phyloP scores from a whole-genome alignment of 2,797 vertebrate genomes.

The Cyprinella venusta region DNA sequence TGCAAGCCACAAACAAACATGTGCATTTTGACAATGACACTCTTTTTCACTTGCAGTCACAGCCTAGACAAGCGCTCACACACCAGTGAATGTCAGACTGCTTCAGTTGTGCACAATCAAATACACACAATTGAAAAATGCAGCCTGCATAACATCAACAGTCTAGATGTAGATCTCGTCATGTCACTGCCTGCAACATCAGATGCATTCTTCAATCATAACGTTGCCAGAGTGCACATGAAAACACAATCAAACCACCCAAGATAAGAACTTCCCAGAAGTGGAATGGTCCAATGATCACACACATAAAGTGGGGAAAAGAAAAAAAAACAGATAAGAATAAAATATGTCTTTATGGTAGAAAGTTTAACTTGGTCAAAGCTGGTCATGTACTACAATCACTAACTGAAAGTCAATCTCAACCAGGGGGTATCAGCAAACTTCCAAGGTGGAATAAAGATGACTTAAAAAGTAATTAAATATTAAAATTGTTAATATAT shows the following conservation, averaged over 20 bases:
- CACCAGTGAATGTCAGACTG: slow-evolving; percentile 20
- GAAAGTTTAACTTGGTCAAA: neutral
- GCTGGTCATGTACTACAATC: neutral
- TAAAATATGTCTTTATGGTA: no score
- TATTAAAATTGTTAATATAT: neutral
- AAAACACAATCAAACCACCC: slow-evolving; percentile 39
- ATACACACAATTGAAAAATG: slow-evolving; percentile 14
- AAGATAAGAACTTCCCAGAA: slow-evolving; percentile 31
- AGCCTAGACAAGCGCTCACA: slow-evolving; percentile 10
- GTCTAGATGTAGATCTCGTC: slow-evolving; percentile 42
- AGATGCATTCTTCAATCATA: slow-evolving; percentile 49
- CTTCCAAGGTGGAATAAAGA: neutral
- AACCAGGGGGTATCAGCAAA: neutral
- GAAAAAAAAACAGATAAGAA: neutral
- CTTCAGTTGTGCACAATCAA: slow-evolving; percentile 20
- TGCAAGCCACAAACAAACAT: slow-evolving; percentile 37
- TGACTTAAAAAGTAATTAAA: neutral
- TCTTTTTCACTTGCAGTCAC: slow-evolving; percentile 1
- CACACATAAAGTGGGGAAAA: neutral
- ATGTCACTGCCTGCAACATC: slow-evolving; percentile 54
- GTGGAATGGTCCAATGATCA: neutral
- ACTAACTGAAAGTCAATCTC: neutral
- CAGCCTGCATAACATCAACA: slow-evolving; percentile 49
- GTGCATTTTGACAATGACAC: slow-evolving; percentile 17
- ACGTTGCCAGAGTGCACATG: slow-evolving; percentile 28